Percentiles rank a stretch among this genome's conserved stretches.
Evolutionary conservation across 1,140 invertebrate species (phyloP).

Genomic region (Ceratina japonica): DNA sequence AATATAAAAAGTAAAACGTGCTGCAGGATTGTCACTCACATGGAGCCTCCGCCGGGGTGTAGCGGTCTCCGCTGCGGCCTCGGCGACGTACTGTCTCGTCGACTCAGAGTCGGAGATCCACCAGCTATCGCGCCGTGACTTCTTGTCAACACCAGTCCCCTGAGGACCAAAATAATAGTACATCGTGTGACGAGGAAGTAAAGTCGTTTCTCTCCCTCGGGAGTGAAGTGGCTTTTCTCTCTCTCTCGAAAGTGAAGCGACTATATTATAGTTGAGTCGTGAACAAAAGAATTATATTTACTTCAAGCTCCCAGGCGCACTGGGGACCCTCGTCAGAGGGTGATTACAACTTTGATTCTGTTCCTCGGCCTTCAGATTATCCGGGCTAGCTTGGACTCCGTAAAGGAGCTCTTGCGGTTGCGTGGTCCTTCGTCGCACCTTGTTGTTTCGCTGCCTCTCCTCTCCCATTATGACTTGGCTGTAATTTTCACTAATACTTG

Average conservation of each 20-base stretch:
- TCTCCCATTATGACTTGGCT: conserved; percentile 69
- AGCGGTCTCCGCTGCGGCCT: conserved; percentile 74
- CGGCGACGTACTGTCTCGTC: conserved; percentile 77
- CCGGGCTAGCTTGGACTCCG: conserved; percentile 72
- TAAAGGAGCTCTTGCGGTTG: conserved; percentile 85
- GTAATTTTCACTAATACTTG: conserved; percentile 72
- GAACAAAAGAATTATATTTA: conserved; percentile 68
- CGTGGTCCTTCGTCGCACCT: conserved; percentile 84
- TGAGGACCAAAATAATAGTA: neutral
- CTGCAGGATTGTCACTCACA: conserved; percentile 77
- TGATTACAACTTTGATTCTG: conserved; percentile 77
- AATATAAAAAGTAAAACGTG: conserved; percentile 71
- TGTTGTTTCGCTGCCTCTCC: conserved; percentile 77
- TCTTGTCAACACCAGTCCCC: conserved; percentile 77
- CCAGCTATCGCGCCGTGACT: conserved; percentile 70
- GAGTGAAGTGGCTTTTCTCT: no score
- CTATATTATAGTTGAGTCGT: no score
- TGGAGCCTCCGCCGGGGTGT: conserved; percentile 78
- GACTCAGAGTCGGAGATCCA: conserved; percentile 74
- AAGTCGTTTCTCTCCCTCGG: no score
- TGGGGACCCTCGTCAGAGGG: conserved; percentile 85
- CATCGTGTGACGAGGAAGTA: neutral
- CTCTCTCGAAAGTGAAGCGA: no score
- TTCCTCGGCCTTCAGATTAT: conserved; percentile 72
- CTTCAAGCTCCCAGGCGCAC: conserved; percentile 84